Evolutionary conservation across 2,888 invertebrate genomes (phyloP), one percentile per base, ranked within the genome.

Genomic region (Drosophila mercatorum): DNA sequence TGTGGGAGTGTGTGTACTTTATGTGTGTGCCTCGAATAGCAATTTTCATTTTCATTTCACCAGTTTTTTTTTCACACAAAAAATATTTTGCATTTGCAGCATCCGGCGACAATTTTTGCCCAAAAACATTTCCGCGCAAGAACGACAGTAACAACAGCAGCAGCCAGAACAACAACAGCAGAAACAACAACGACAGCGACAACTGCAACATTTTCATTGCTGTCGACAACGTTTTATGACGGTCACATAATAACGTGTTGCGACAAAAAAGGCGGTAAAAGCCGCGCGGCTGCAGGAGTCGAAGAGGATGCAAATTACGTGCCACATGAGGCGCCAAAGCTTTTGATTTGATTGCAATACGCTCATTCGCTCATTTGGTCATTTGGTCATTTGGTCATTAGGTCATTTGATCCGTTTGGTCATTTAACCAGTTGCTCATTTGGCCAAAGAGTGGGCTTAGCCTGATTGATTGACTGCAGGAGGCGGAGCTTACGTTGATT

Each of bases 31-130:
- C 47, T 14, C 58, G 61, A 61, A 71, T 67, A 57, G 62, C 79
- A 76, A 89, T 84, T 83, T 83, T 78, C 84, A 76, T 83, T 84
- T 89, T 79, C 72, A 81, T 83, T 88, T 88, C 55, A 68, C 68
- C 58, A 68, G 71, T 70, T 55, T 41, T 55, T 55, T 55, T 82
- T 82, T 80, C 80, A 88, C 66, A 58, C 55, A 55, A 41, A 72
- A 82, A 73, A 73, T 72, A 78, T 88, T 83, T 86, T 86, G 88
- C 86, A 86, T 86, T 86, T 86, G 82, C 90, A 86, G 86, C 90
- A 88, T 88, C 88, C 89, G 86, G 83, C 72, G 79, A 81, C 81
- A 84, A 79, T 78, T 75, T 80, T 67, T 53, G 55, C 65, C 63
- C 70, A 76, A 72, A 72, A 75, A 77, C 77, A 77, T 75, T 77